Base-by-base conservation (phyloP, 2,797 vertebrate genomes). In the Sardinella longiceps region DNA sequence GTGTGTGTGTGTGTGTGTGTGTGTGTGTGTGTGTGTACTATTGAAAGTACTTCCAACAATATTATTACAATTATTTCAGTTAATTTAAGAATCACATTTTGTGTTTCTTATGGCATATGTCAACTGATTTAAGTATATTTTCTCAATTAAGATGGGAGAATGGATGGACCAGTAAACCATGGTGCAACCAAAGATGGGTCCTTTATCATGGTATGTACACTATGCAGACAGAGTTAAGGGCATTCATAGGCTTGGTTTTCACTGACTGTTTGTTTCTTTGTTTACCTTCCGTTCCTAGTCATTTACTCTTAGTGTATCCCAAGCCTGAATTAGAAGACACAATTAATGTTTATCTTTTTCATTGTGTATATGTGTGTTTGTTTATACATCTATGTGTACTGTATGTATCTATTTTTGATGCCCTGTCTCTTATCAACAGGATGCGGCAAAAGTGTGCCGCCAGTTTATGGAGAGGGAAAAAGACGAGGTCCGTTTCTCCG, bases 401-500 rank as follows among this genome's bases (percentile, higher is more conserved):
- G 2, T 45, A 33, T n/a, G 20, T 28, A 33, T 39, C 10, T 87
- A 0, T 12, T 20, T 70, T 46, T 63, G 56, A 25, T 9, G n/a
- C 30, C 45, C 0, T 30, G 30, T 82, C 7, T 88, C 15, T 85
- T 63, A 2, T 58, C 43, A 83, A 2, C 88, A 99, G 98, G 98
- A 98, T 88, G 97, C 97, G 12, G 96, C 97, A 20, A 96, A 95
- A 90, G 95, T 99, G 91, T 99, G 98, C 92, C 95, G 95, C 84
- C 96, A 94, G 80, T 99, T 99, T 87, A 96, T 96, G 50, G 95
- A 98, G 86, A 94, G 98, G 2, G 98, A 97, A 90, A 94, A 97
- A 87, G 97, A 95, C 11, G 98, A 99, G 88, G 96, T 99, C 48
- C 97, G 97, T 80, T 99, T 99, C 92, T 99, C 98, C 9, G 96